Conservation (phyloP, 1,140 invertebrate species). For the Ips typographus region DNA sequence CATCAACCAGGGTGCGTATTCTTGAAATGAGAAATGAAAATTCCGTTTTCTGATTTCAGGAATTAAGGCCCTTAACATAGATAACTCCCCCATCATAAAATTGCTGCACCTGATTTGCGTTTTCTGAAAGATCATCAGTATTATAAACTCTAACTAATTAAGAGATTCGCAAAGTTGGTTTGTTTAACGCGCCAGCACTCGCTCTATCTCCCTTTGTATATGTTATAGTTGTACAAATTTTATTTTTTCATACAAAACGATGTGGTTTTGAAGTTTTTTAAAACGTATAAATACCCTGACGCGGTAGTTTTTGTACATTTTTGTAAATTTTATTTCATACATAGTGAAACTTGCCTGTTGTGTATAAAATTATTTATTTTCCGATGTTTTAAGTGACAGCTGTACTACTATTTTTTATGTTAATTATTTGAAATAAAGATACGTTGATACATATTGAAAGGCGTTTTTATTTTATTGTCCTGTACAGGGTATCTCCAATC, state of each 20-base stretch:
- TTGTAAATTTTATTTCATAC: conserved; percentile 1
- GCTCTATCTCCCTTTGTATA: not conserved
- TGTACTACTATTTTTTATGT: conserved; percentile 4
- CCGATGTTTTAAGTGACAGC: conserved; percentile 1
- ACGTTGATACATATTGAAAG: not conserved
- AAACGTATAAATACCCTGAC: not conserved
- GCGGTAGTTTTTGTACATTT: conserved; percentile 5
- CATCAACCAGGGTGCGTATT: no score
- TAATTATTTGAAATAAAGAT: not conserved
- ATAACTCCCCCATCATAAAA: no score
- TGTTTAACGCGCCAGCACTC: not conserved
- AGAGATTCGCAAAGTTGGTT: not conserved
- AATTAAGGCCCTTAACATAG: no score
- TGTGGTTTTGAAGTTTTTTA: no score
- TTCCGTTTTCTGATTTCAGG: no score
- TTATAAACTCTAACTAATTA: not conserved
- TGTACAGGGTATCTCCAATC: no score
- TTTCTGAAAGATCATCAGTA: not conserved
- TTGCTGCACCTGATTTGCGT: not conserved
- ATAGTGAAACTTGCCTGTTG: not conserved
- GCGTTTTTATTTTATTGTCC: no score
- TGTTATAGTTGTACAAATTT: conserved; percentile 5
- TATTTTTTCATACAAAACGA: not conserved
- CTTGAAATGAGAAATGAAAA: no score
- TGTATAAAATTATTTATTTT: conserved; percentile 6